These are phyloP conservation scores for Phthorimaea operculella DNA, from an alignment of 1,140 invertebrate species.

Conservation along the genomic window DNA sequence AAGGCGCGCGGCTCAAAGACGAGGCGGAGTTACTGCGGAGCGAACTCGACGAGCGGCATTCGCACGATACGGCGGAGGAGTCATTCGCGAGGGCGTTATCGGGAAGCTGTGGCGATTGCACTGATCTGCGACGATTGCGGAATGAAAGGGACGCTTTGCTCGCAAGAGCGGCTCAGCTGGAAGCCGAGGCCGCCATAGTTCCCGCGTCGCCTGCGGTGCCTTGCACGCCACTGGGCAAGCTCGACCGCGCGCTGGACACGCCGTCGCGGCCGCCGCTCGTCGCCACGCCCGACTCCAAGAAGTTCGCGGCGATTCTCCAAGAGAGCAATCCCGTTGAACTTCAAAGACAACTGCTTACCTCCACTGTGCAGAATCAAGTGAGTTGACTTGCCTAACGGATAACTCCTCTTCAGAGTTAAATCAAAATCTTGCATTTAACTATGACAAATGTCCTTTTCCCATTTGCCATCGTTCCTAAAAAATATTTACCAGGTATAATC, in stretches of 20 bases:
- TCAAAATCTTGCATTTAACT: no score
- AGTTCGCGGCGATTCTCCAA: constrained; percentile 83
- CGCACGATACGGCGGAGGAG: constrained; percentile 59
- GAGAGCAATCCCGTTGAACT: constrained; percentile 84
- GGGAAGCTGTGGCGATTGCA: constrained; percentile 37
- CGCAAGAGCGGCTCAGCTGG: constrained; percentile 76
- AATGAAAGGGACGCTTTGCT: constrained; percentile 78
- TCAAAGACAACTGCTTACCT: constrained; percentile 83
- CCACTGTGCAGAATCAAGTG: constrained; percentile 88
- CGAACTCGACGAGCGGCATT: constrained; percentile 59
- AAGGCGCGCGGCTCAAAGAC: constrained; percentile 79
- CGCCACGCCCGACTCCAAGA: constrained; percentile 71
- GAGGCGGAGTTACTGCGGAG: constrained; percentile 68
- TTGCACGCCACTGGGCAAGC: constrained; percentile 50
- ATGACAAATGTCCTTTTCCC: no score
- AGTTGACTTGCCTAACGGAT: no score
- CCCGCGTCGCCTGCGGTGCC: constrained; percentile 23
- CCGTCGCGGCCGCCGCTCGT: constrained; percentile 67
- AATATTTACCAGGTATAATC: no score
- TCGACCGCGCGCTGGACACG: constrained; percentile 67
- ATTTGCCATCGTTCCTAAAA: no score
- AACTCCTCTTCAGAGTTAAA: no score
- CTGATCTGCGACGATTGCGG: constrained; percentile 69
- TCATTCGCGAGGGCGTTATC: constrained; percentile 64
- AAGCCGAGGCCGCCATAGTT: constrained; percentile 67